Evolutionary conservation across 2,888 invertebrate genomes (phyloP).

Genomic region (Abscondita cerata): DNA sequence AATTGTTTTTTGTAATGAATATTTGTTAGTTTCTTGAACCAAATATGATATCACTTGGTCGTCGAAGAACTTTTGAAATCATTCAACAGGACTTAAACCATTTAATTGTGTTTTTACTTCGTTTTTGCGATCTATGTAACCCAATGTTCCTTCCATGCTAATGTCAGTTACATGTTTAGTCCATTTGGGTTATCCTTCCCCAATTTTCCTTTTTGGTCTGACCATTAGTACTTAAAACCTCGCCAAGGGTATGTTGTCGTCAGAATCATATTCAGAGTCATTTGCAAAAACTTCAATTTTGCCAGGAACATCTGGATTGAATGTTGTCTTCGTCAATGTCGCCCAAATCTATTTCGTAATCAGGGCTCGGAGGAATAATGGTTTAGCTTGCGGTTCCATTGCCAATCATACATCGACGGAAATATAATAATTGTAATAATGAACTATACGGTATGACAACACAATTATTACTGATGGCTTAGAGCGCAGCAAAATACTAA

Average conservation of each 20-base stretch:
- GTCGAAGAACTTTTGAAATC: not conserved
- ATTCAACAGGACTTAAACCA: not conserved
- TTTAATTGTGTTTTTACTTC: no score
- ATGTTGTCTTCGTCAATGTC: not conserved
- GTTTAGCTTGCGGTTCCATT: no score
- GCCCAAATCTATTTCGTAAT: not conserved
- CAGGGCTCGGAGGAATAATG: no score
- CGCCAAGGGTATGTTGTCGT: not conserved
- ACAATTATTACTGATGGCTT: no score
- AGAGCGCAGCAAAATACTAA: no score
- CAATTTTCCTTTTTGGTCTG: not conserved
- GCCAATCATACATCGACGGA: no score
- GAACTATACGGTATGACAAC: no score
- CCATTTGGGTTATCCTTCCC: no score
- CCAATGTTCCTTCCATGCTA: no score
- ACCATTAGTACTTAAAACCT: not conserved
- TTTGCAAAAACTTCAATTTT: not conserved
- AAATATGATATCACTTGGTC: not conserved
- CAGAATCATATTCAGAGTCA: not conserved
- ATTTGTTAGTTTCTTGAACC: not conserved
- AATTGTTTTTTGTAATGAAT: not conserved
- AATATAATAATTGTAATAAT: no score
- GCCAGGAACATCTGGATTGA: not conserved
- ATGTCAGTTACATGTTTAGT: not conserved
- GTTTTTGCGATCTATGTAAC: no score